Conservation (phyloP, 2,888 invertebrate species). For the Scaeva pyrastri region DNA sequence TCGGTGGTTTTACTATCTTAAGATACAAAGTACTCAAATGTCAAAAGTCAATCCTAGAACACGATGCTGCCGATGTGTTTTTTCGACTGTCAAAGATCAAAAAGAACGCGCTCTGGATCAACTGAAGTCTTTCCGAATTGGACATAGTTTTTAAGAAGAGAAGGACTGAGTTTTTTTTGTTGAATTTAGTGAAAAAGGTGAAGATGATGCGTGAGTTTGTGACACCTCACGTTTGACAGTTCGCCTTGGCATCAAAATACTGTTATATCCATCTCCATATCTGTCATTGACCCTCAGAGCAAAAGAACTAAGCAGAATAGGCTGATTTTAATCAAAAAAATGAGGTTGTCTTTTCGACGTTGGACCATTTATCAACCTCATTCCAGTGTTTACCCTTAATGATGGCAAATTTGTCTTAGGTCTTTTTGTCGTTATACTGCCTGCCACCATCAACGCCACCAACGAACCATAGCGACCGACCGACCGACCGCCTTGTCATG, state of each 20-base stretch:
- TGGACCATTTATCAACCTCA: constrained; percentile 33
- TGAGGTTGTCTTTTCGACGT: background rate
- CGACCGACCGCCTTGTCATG: background rate
- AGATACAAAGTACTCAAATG: constrained; percentile 1
- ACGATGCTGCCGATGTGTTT: background rate
- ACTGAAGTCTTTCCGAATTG: constrained; percentile 11
- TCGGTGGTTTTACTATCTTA: constrained; percentile 37
- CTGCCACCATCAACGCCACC: background rate
- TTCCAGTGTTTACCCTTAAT: constrained; percentile 39
- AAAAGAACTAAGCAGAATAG: background rate
- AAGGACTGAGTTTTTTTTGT: background rate
- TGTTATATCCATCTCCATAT: background rate
- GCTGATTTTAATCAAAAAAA: constrained; percentile 46
- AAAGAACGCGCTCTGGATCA: constrained; percentile 38
- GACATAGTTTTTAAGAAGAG: background rate
- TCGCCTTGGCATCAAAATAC: constrained; percentile 28
- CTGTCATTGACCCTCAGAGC: constrained; percentile 35
- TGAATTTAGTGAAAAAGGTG: background rate
- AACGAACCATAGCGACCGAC: background rate
- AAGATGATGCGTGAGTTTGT: constrained; percentile 45
- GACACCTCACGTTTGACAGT: constrained; percentile 64
- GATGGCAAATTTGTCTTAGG: constrained; percentile 40
- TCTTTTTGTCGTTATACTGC: background rate
- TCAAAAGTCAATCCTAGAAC: constrained; percentile 1
- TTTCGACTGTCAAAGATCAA: constrained; percentile 22